Evolutionary conservation across 2,888 invertebrate genomes (phyloP), one percentile per base, ranked within the genome.

Genomic region (Trachelus tabidus): DNA sequence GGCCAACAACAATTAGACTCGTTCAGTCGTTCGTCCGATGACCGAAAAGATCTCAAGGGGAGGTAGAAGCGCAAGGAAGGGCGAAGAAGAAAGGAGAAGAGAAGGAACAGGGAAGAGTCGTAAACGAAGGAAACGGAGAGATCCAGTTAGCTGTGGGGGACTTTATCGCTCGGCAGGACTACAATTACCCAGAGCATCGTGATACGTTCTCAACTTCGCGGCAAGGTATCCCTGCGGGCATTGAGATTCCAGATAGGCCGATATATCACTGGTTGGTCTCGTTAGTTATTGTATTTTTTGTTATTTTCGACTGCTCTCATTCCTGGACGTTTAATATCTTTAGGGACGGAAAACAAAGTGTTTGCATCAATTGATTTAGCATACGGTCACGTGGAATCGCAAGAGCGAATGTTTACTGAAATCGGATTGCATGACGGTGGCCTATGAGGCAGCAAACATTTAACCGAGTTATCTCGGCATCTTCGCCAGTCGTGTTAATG

Each of bases 401-500:
- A 40, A 40, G 15, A 4, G 2, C 40, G 40, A 40, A 15, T 40
- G 15, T 40, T 15, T 30, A 33, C n/a, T 15, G 69, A 30, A 31
- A 81, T 81, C 75, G 81, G 75, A 73, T 81, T 68, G 81, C 81
- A 77, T 81, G 81, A 77, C 76, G 68, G 79, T 30, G 76, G 79
- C 76, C 76, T 81, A 81, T 77, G 81, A 81, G 75, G 75, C 68
- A 40, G 77, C 80, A 75, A 79, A 75, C 81, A 76, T 81, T 81
- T 77, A 81, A 73, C 81, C 37, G 40, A 68, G 79, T 81, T 81
- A 81, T 81, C 81, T 76, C n/a, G 76, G 35, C 56, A 79, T 76
- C 73, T 71, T 69, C 79, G 79, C 76, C 76, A 79, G 79, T 76
- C 81, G 77, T 74, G 77, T 79, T 81, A 81, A 81, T 81, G 79